A percentile compares a stretch with the other conserved stretches of the same genome.
These are phyloP conservation scores for Oxyura jamaicensis DNA, from an alignment of 2,113 vertebrate genomes.

Conservation along the genomic window DNA sequence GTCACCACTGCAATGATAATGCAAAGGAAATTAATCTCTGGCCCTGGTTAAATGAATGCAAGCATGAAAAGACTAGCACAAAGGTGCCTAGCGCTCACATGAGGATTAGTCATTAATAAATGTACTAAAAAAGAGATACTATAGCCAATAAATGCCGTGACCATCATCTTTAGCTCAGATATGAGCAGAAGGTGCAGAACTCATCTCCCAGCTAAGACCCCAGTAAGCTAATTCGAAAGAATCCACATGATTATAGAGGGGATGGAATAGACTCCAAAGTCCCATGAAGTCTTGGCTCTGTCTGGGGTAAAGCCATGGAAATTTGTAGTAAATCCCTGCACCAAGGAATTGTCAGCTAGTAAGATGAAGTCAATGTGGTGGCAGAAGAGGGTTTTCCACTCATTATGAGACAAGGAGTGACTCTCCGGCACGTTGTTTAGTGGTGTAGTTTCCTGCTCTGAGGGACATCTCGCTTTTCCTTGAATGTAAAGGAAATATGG, in stretches of 20 bases:
- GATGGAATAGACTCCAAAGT: neutral
- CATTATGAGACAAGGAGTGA: neutral
- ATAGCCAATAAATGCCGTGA: neutral
- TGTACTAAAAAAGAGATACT: neutral
- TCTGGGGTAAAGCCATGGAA: neutral
- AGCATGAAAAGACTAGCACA: neutral
- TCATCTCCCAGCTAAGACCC: neutral
- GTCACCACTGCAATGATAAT: constrained; percentile 53
- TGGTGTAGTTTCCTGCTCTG: neutral
- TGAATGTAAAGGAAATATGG: rapidly evolving
- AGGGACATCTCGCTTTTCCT: neutral
- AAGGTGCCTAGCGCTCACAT: neutral
- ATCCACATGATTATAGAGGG: rapidly evolving
- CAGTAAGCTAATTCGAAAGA: neutral
- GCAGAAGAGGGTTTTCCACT: neutral
- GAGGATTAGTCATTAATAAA: neutral
- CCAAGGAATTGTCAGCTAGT: too few relatives aligned
- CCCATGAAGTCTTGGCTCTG: neutral
- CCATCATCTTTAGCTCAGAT: neutral
- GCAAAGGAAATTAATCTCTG: constrained; percentile 72
- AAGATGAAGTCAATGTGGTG: rapidly evolving
- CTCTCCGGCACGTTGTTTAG: rapidly evolving
- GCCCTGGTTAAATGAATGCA: constrained; percentile 57
- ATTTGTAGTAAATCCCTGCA: neutral
- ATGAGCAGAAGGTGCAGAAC: neutral